Evolutionary conservation across 2,888 invertebrate species (phyloP).

Genomic region (Dorcus hopei): DNA sequence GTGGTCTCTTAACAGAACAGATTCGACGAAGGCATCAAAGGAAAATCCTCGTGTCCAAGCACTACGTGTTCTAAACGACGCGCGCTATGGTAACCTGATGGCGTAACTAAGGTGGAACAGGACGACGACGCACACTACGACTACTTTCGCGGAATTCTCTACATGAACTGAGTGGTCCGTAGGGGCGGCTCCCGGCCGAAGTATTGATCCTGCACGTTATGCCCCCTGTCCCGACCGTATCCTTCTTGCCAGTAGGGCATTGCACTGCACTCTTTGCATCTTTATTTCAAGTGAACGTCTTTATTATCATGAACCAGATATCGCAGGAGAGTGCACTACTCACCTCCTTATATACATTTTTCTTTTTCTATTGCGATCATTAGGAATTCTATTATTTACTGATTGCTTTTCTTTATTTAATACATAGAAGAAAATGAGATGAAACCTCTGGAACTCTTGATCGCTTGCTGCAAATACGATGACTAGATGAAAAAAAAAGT

Average conservation of each 20-base stretch:
- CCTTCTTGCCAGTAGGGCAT: constrained; percentile 16
- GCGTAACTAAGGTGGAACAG: not conserved
- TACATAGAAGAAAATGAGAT: too few species aligned
- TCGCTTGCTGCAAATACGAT: too few species aligned
- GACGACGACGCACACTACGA: constrained; percentile 20
- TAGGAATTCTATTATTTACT: too few species aligned
- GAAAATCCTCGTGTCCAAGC: not conserved
- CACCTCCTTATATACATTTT: too few species aligned
- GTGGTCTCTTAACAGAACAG: not conserved
- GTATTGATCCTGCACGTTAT: constrained; percentile 28
- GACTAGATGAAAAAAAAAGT: too few species aligned
- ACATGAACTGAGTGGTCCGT: constrained; percentile 22
- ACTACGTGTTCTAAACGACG: not conserved
- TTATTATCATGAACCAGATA: too few species aligned
- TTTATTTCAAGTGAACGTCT: constrained; percentile 3
- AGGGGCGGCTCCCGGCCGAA: constrained; percentile 28
- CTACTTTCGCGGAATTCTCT: constrained; percentile 23
- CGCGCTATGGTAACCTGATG: not conserved
- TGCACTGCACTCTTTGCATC: constrained; percentile 21
- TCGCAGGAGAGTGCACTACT: too few species aligned
- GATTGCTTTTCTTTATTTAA: too few species aligned
- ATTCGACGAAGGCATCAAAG: not conserved
- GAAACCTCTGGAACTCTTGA: too few species aligned
- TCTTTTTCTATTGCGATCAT: too few species aligned
- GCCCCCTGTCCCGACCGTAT: constrained; percentile 22